A percentile compares a stretch with the other conserved stretches of the same genome.
phyloP scores from a whole-genome alignment of 92 coral and sea anemone genomes.

The Ricordea florida region DNA sequence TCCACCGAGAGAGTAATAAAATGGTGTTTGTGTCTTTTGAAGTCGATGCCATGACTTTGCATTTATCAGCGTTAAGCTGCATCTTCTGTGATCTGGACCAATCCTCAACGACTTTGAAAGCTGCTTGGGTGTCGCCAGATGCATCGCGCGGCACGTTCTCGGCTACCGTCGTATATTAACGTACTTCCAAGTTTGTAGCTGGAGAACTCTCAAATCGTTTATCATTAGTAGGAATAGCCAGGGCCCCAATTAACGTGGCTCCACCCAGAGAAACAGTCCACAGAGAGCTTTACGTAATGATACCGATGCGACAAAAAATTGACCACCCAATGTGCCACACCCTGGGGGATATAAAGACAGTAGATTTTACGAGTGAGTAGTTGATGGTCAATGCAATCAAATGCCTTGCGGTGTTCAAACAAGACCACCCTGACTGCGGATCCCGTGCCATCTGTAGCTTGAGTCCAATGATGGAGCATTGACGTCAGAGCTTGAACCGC shows the following conservation, averaged over 20 bases:
- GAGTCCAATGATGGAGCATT: conserved; percentile 15
- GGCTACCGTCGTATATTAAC: conserved; percentile 17
- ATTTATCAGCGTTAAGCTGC: conserved; percentile 31
- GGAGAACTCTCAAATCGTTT: not conserved
- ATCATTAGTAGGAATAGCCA: conserved; percentile 25
- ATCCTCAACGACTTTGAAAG: not conserved
- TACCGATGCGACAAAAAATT: conserved; percentile 10
- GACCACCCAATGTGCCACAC: conserved; percentile 15
- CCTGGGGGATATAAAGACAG: conserved; percentile 12
- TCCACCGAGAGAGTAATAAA: not conserved
- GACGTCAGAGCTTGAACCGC: conserved; percentile 3
- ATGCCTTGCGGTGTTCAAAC: conserved; percentile 41
- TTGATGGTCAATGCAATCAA: conserved; percentile 25
- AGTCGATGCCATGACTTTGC: conserved; percentile 29
- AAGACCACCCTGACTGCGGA: conserved; percentile 36
- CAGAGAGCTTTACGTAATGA: conserved; percentile 23
- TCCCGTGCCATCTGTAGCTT: conserved; percentile 9
- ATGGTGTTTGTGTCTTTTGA: conserved; percentile 14
- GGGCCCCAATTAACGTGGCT: conserved; percentile 1
- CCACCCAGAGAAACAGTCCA: conserved; percentile 26
- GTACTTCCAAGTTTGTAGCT: not conserved
- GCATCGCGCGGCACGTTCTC: not conserved
- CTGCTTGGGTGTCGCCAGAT: not conserved
- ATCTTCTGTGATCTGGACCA: not conserved
- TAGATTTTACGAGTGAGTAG: conserved; percentile 8